These are phyloP conservation scores for Tapirus indicus DNA, from an alignment of 2,797 vertebrate genomes.

Conservation along the genomic window DNA sequence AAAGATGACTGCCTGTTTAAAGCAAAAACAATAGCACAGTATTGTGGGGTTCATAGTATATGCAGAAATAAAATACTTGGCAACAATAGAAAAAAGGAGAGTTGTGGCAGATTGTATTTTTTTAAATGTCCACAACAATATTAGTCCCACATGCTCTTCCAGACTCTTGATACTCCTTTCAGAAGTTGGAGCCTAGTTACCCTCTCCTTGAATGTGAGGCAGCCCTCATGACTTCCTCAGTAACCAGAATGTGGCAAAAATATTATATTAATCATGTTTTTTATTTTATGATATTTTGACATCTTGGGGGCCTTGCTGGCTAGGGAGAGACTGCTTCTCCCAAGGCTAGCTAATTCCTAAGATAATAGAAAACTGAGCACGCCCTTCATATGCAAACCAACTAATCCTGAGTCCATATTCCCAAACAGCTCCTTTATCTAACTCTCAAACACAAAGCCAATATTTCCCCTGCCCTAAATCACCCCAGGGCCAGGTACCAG, in stretches of 20 bases:
- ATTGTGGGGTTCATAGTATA: background rate
- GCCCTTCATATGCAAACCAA: background rate
- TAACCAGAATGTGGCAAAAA: background rate
- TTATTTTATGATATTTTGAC: background rate
- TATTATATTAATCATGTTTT: background rate
- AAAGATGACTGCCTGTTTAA: background rate
- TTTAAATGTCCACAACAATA: background rate
- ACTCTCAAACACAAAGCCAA: background rate
- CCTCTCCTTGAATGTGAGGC: background rate
- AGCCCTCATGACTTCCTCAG: background rate
- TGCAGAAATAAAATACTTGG: background rate
- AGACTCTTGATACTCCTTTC: background rate
- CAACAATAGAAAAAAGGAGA: background rate
- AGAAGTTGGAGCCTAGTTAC: background rate
- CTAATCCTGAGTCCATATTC: background rate
- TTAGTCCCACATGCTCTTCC: background rate
- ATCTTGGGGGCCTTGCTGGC: background rate
- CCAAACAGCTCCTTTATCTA: background rate
- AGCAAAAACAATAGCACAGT: background rate
- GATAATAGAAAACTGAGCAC: background rate
- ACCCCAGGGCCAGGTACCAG: background rate
- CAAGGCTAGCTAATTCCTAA: background rate
- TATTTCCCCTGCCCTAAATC: background rate
- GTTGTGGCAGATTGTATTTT: background rate
- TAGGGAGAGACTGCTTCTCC: background rate